A percentile compares a stretch with the other conserved stretches of the same genome.
These are phyloP conservation scores for Eueremaeus valkanovi DNA, from an alignment of 2,888 invertebrate genomes.

Conservation along the genomic window DNA sequence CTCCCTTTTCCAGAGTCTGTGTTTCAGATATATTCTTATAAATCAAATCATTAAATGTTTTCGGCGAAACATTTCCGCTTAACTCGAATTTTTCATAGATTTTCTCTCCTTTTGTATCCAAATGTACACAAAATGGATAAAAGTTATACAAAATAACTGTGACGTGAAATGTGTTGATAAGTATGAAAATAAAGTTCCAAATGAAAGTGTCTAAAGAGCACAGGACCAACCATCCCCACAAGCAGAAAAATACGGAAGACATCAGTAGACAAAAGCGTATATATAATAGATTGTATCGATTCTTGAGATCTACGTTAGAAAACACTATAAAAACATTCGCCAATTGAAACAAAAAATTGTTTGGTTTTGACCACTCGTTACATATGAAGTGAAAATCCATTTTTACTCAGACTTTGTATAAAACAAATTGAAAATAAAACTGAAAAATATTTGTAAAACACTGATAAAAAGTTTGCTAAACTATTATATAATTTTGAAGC, in stretches of 20 bases:
- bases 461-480: too few relatives aligned
- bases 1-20: slow-evolving; percentile 73
- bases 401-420: background rate
- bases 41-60: slow-evolving; percentile 70
- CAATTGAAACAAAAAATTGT: slow-evolving; percentile 78
- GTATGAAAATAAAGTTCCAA: slow-evolving; percentile 75
- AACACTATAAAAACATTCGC: slow-evolving; percentile 76
- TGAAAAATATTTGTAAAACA: too few relatives aligned
- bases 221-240: slow-evolving; percentile 76
- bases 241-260: slow-evolving; percentile 70
- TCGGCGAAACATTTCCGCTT: slow-evolving; percentile 63
- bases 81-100: background rate
- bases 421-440: background rate
- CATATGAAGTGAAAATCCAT: slow-evolving; percentile 43
- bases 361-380: slow-evolving; percentile 62
- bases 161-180: slow-evolving; percentile 73
- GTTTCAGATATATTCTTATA: slow-evolving; percentile 76
- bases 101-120: background rate
- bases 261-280: slow-evolving; percentile 69
- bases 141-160: slow-evolving; percentile 70
- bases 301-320: slow-evolving; percentile 70
- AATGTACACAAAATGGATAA: slow-evolving; percentile 64
- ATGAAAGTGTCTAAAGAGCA: slow-evolving; percentile 72
- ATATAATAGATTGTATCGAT: slow-evolving; percentile 71
- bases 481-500: too few relatives aligned